phyloP scores from a whole-genome alignment of 2,113 vertebrate genomes.

The Sylvietta virens region DNA sequence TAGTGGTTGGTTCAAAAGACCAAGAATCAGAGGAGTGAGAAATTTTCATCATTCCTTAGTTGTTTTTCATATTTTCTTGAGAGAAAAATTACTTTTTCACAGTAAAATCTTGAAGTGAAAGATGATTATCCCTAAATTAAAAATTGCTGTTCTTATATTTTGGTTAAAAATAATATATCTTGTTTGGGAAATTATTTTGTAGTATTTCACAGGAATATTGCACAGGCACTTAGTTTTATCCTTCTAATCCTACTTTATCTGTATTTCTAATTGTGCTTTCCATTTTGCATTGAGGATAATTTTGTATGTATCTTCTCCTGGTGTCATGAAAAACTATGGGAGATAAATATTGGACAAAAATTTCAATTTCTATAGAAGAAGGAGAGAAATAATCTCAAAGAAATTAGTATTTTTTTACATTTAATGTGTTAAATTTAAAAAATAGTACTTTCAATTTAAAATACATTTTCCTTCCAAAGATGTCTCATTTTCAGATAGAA shows the following conservation, averaged over 20 bases:
- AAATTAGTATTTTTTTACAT: neutral
- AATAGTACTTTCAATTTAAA: neutral
- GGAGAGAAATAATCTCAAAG: neutral
- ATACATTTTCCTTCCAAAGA: neutral
- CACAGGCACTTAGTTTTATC: neutral
- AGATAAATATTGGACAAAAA: neutral
- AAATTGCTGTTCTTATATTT: neutral
- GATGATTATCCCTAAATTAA: neutral
- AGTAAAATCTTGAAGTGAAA: neutral
- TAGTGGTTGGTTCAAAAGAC: neutral
- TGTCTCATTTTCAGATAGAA: neutral
- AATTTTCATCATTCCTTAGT: neutral
- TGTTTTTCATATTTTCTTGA: neutral
- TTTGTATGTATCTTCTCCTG: neutral
- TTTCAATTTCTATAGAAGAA: neutral
- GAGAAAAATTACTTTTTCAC: neutral
- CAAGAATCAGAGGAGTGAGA: neutral
- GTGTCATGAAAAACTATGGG: neutral
- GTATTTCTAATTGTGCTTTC: neutral
- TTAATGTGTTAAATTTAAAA: neutral
- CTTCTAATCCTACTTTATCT: neutral
- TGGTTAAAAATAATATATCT: neutral
- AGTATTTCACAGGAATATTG: neutral
- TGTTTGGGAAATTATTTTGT: neutral
- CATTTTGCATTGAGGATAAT: neutral